Percentiles rank a stretch among this genome's conserved stretches.
Evolutionary conservation across 2,113 vertebrate species (phyloP).

Genomic region (Siniperca chuatsi): DNA sequence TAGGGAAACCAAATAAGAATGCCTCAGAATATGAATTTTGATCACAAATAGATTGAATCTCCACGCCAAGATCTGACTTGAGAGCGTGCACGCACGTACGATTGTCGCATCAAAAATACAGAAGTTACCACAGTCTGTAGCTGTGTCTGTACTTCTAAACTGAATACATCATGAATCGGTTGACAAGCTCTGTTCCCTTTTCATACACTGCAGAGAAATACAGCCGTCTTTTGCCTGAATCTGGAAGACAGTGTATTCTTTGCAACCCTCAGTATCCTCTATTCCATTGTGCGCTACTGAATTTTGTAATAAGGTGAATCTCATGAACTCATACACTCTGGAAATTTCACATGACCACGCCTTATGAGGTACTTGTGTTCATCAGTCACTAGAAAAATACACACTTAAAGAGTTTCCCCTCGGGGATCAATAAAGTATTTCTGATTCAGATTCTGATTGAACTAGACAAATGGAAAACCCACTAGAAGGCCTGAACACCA

Average conservation of each 20-base stretch:
- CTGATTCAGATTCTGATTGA: neutral
- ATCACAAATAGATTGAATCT: neutral
- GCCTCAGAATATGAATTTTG: neutral
- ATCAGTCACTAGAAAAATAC: neutral
- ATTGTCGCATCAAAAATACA: too few relatives aligned
- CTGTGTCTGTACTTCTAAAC: neutral
- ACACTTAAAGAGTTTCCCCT: too few relatives aligned
- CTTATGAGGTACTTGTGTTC: neutral
- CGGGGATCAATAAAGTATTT: too few relatives aligned
- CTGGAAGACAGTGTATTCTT: neutral
- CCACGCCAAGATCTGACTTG: neutral
- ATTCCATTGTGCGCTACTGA: neutral
- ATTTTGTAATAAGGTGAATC: neutral
- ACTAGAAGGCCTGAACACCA: neutral
- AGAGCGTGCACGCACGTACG: accelerated
- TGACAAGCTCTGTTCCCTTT: neutral
- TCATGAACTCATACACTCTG: neutral
- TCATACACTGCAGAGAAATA: neutral
- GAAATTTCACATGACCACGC: neutral
- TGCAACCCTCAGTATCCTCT: neutral
- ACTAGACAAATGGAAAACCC: neutral
- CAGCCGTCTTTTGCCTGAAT: neutral
- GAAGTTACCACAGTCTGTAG: neutral
- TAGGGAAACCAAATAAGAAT: neutral
- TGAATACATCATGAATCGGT: neutral